Evolutionary conservation across 2,888 invertebrate species (phyloP).

Genomic region (Sepioteuthis lessoniana): DNA sequence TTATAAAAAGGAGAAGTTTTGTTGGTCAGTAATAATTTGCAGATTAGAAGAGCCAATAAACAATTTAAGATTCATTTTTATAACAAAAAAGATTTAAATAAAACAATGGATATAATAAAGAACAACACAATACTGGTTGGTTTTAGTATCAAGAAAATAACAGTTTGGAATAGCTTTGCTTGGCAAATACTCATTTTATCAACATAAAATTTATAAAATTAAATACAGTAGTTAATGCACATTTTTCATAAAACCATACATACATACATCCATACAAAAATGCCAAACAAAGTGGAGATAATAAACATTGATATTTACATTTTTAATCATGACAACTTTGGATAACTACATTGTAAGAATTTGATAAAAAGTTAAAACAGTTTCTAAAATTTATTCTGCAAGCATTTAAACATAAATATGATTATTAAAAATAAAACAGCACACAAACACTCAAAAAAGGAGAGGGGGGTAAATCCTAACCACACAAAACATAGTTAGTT

Average conservation of each 20-base stretch:
- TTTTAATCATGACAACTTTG: not conserved
- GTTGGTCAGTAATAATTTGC: constrained; percentile 21
- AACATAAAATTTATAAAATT: too few species aligned
- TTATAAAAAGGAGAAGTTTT: not conserved
- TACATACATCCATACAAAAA: not conserved
- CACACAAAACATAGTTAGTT: not conserved
- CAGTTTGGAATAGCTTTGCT: constrained; percentile 46
- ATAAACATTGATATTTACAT: not conserved
- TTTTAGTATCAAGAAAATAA: not conserved
- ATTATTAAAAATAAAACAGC: not conserved
- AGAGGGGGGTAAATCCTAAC: not conserved
- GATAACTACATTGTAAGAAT: not conserved
- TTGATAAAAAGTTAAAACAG: not conserved
- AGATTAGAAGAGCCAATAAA: not conserved
- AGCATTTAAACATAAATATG: too few species aligned
- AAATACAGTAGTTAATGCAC: not conserved
- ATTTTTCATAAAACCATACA: not conserved
- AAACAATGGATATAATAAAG: not conserved
- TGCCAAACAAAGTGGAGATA: not conserved
- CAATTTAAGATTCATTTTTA: not conserved
- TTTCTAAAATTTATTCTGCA: not conserved
- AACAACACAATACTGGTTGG: not conserved
- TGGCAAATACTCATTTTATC: not conserved
- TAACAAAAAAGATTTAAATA: not conserved
- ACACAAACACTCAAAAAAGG: not conserved